phyloP scores from a whole-genome alignment of 2,113 vertebrate genomes.

The Talpa occidentalis region DNA sequence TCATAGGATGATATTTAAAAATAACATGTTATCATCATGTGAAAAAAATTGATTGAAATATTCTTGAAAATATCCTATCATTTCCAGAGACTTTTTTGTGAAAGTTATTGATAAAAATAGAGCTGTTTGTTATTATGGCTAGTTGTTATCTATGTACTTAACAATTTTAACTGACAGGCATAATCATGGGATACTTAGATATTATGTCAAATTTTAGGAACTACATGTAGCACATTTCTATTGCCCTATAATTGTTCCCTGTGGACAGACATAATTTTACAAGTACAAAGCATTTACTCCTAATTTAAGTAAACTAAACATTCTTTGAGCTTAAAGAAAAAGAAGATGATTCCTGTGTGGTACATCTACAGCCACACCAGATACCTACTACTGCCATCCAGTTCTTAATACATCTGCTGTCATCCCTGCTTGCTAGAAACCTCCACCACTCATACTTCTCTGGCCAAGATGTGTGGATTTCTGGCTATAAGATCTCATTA shows the following conservation, averaged over 20 bases:
- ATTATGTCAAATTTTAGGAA: background rate
- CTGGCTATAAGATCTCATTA: background rate
- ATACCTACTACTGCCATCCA: background rate
- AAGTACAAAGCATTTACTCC: background rate
- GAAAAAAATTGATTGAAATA: background rate
- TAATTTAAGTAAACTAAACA: background rate
- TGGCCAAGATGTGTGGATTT: background rate
- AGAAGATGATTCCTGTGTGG: background rate
- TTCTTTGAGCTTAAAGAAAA: background rate
- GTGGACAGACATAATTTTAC: background rate
- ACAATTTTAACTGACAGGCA: background rate
- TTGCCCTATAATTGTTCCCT: background rate
- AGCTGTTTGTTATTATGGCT: background rate
- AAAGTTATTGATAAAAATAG: background rate
- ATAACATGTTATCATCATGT: background rate
- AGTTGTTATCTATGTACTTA: background rate
- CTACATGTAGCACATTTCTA: background rate
- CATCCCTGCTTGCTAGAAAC: background rate
- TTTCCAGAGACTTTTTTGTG: slow-evolving; percentile 3
- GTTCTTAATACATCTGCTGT: background rate
- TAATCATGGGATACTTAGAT: background rate
- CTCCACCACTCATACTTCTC: background rate
- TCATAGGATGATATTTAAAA: background rate
- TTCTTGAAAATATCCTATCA: background rate
- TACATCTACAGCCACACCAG: background rate